Base-by-base conservation (phyloP, 2,113 vertebrate species). In the Sus scrofa region DNA sequence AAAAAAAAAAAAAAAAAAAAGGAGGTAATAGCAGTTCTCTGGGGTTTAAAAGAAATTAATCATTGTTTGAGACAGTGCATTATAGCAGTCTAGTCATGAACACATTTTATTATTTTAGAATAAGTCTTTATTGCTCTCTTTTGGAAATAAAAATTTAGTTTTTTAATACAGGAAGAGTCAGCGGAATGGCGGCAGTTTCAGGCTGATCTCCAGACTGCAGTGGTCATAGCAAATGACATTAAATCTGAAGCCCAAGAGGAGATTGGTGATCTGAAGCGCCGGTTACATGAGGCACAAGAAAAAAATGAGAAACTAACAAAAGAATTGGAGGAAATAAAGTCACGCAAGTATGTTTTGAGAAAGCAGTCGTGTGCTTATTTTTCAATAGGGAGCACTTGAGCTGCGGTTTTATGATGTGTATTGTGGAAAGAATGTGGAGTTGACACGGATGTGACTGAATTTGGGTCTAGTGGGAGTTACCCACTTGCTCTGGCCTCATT, bases 131-230 rank as follows among this genome's bases (percentile, higher is more conserved):
- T 83, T 95, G 62, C 84, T 91, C 30, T 91, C 63, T 81, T 96
- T 94, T 70, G 67, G 62, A 97, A 71, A 54, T 87, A 94, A 58
- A 97, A 93, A 15, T 75, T 81, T 70, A 54, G 32, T 89, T 81
- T 97, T 85, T 88, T 56, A 81, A 77, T 13, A 0, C 50, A 99
- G 99, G 99, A 99, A 97, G 99, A 99, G 95, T 99, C 99, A 2
- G 99, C 99, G 2, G 99, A 99, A 63, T 99, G 99, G 99, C 99
- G 99, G 68, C 99, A 99, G 98, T 99, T 99, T 98, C 99, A 99
- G 97, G 99, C 99, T 30, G 99, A 99, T 91, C 98, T 99, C 62
- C 99, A 99, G 98, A 99, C 99, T 0, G 99, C 99, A 0, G 99
- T 99, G 71, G 99, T 99, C 58, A 99, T 99, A 52, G 99, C 99